phyloP scores from a whole-genome alignment of 2,113 vertebrate genomes.

The Channa argus region DNA sequence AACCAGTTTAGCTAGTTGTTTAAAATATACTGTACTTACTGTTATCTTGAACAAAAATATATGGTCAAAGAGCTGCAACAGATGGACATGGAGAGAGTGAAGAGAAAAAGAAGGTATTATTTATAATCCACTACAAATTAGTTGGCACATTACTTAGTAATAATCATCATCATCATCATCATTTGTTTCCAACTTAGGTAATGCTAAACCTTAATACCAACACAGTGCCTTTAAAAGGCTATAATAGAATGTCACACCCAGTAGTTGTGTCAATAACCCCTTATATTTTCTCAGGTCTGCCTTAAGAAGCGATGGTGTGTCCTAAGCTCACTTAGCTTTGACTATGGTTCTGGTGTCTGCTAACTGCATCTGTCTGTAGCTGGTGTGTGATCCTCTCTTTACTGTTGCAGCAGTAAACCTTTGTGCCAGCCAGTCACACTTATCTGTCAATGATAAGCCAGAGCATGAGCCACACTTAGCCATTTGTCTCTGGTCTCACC shows the following conservation, averaged over 20 bases:
- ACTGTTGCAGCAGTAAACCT: slow-evolving; percentile 63
- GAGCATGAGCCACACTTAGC: slow-evolving; percentile 56
- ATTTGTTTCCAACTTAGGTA: not conserved
- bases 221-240: not conserved
- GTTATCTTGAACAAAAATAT: not conserved
- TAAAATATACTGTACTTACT: not conserved
- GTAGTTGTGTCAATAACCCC: slow-evolving; percentile 17
- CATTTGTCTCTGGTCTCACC: slow-evolving; percentile 55
- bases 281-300: not conserved
- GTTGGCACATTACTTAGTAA: no score
- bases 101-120: no score
- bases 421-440: slow-evolving; percentile 59
- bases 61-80: not conserved
- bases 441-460: slow-evolving; percentile 68
- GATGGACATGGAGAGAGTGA: slow-evolving; percentile 7
- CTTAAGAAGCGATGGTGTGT: slow-evolving; percentile 33
- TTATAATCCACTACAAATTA: no score
- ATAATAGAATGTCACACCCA: slow-evolving; percentile 20
- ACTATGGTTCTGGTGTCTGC: slow-evolving; percentile 18
- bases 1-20: not conserved
- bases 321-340: slow-evolving; percentile 38
- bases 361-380: slow-evolving; percentile 48
- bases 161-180: not conserved
- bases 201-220: not conserved
- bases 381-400: slow-evolving; percentile 49